These are phyloP conservation scores for Perizoma affinitatum DNA, from an alignment of 2,888 invertebrate genomes.

Conservation along the genomic window DNA sequence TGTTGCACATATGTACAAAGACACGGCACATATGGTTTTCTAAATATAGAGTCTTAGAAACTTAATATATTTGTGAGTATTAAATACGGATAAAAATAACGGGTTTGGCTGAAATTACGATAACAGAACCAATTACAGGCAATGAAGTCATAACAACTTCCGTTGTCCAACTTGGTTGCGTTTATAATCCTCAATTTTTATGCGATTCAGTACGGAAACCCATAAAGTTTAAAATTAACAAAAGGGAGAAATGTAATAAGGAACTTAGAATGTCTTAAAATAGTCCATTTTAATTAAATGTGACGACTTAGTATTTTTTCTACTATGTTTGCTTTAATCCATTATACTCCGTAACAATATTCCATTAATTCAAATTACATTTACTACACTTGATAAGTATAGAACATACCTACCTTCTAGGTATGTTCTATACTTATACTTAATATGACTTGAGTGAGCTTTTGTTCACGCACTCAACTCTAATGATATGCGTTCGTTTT, in stretches of 20 bases:
- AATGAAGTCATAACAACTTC: slow-evolving; percentile 1
- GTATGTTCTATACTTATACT: no score
- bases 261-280: slow-evolving; percentile 54
- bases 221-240: slow-evolving; percentile 70
- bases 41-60: slow-evolving; percentile 8
- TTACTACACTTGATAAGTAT: neutral
- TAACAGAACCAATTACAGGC: slow-evolving; percentile 2
- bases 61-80: neutral
- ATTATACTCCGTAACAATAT: slow-evolving; percentile 15
- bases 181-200: slow-evolving; percentile 40
- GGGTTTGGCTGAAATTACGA: slow-evolving; percentile 5
- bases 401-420: neutral
- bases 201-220: slow-evolving; percentile 43
- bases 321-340: slow-evolving; percentile 1
- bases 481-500: slow-evolving; percentile 3
- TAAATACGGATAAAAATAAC: neutral
- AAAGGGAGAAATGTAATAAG: slow-evolving; percentile 56
- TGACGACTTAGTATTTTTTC: slow-evolving; percentile 38
- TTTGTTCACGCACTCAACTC: neutral
- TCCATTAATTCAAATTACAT: neutral
- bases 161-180: slow-evolving; percentile 3
- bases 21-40: slow-evolving; percentile 21
- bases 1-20: slow-evolving; percentile 45
- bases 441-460: neutral
- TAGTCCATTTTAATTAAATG: slow-evolving; percentile 54